phyloP scores from a whole-genome alignment of 2,888 invertebrate species.

The Creontiades dilutus region DNA sequence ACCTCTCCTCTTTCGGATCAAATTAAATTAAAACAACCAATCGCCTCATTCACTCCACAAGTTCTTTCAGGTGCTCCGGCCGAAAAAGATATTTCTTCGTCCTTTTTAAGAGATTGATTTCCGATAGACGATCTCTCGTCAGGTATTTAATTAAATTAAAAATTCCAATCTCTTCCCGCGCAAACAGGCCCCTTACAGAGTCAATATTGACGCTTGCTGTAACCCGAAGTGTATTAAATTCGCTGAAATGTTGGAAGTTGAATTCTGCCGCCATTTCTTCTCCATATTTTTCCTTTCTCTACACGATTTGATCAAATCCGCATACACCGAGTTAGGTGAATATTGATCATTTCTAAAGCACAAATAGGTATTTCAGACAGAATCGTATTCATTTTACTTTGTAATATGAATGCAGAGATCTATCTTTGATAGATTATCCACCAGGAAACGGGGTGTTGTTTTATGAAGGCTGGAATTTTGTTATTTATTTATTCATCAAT shows the following conservation, averaged over 20 bases:
- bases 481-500: too few relatives aligned
- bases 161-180: slow-evolving; percentile 56
- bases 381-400: too few relatives aligned
- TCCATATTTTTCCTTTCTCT: neutral
- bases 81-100: slow-evolving; percentile 46
- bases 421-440: too few relatives aligned
- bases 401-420: too few relatives aligned
- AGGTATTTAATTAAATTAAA: slow-evolving; percentile 64
- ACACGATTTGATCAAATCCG: neutral
- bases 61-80: slow-evolving; percentile 40
- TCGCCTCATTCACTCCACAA: slow-evolving; percentile 29
- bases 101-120: slow-evolving; percentile 63
- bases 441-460: too few relatives aligned
- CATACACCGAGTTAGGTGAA: too few relatives aligned
- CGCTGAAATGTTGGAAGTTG: slow-evolving; percentile 10
- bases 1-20: slow-evolving; percentile 16
- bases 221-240: slow-evolving; percentile 8
- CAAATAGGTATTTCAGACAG: too few relatives aligned
- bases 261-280: neutral
- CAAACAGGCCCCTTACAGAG: neutral
- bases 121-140: slow-evolving; percentile 48
- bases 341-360: too few relatives aligned
- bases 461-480: too few relatives aligned
- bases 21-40: slow-evolving; percentile 38
- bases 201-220: slow-evolving; percentile 39